Conservation (phyloP, 92 coral and sea anemone genomes). For the Paramuricea clavata region DNA sequence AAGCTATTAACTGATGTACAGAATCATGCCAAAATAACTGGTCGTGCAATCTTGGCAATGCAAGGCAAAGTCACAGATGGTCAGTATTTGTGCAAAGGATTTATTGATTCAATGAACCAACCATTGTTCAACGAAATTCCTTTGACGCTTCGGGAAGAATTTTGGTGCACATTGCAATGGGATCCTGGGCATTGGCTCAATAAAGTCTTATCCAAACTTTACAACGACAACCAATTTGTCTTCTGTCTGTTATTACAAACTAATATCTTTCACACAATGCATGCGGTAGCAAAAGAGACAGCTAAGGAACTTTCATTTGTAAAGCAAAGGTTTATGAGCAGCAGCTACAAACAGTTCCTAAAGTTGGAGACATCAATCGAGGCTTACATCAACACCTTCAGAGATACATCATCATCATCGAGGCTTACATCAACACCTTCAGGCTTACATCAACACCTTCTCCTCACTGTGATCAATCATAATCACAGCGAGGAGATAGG, state of each 20-base stretch:
- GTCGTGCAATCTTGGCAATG: slow-evolving; percentile 13
- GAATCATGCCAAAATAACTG: not conserved
- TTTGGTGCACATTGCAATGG: slow-evolving; percentile 46
- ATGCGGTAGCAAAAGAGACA: slow-evolving; percentile 21
- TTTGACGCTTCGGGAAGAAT: not conserved
- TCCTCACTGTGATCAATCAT: too few relatives aligned
- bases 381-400: slow-evolving; percentile 29
- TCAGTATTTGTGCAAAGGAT: slow-evolving; percentile 26
- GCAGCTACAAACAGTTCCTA: slow-evolving; percentile 38
- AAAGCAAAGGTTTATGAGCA: slow-evolving; percentile 47
- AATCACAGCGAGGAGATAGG: too few relatives aligned
- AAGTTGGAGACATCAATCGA: slow-evolving; percentile 33
- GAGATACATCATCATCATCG: too few relatives aligned
- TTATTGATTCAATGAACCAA: slow-evolving; percentile 33
- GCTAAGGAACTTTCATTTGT: slow-evolving; percentile 34
- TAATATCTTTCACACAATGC: slow-evolving; percentile 20
- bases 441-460: too few relatives aligned
- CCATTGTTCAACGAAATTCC: slow-evolving; percentile 28
- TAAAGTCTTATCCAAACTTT: too few relatives aligned
- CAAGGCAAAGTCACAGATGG: slow-evolving; percentile 42
- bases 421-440: too few relatives aligned
- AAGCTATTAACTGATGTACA: not conserved
- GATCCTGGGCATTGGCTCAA: slow-evolving; percentile 42
- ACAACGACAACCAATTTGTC: not conserved
- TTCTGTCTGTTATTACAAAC: not conserved